Conservation (phyloP, 2,797 vertebrate genomes). For the Semaprochilodus insignis region DNA sequence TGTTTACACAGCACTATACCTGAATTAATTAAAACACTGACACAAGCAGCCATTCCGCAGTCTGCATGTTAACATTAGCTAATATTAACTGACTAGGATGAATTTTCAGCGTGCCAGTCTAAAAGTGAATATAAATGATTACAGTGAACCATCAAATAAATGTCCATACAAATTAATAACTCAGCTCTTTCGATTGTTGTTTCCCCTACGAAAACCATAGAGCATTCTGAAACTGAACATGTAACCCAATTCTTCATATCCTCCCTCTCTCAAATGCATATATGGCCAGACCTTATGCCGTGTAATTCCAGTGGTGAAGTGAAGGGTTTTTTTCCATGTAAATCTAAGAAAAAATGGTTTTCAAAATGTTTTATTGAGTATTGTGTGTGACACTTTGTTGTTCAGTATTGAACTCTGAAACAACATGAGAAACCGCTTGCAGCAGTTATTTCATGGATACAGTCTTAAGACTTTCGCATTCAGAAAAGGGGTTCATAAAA, state of each 20-base stretch:
- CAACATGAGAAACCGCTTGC: neutral
- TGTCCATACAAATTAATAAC: neutral
- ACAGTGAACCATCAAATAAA: constrained; percentile 6
- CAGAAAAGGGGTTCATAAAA: too few relatives aligned
- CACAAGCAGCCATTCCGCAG: too few relatives aligned
- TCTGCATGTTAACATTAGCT: too few relatives aligned
- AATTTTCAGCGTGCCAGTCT: neutral
- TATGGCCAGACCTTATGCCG: neutral
- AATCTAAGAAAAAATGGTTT: neutral
- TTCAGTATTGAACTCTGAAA: neutral
- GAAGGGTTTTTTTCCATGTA: neutral
- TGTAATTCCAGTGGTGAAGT: neutral
- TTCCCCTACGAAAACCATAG: neutral
- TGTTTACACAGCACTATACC: too few relatives aligned
- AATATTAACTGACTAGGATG: too few relatives aligned
- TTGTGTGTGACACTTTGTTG: neutral
- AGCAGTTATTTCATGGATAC: neutral
- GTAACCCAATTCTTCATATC: neutral
- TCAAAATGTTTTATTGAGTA: neutral
- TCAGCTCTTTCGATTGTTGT: neutral
- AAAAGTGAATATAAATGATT: neutral
- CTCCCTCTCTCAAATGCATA: neutral
- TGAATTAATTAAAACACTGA: too few relatives aligned
- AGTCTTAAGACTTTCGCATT: too few relatives aligned
- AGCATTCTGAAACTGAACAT: neutral